Conservation (phyloP, 2,888 invertebrate genomes). For the Malachius bipustulatus region DNA sequence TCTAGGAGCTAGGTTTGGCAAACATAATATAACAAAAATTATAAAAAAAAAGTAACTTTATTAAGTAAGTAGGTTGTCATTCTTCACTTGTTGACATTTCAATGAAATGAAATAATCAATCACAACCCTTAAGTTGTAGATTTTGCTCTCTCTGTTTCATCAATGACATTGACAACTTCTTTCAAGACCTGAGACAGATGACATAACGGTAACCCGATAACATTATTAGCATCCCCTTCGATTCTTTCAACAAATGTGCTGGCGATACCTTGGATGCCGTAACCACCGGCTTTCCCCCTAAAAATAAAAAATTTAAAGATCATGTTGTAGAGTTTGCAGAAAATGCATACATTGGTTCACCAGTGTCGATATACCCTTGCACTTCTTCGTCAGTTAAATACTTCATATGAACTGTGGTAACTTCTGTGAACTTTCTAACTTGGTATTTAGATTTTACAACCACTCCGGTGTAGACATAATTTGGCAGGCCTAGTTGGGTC, state of each 20-base stretch:
- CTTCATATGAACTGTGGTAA: conserved; percentile 72
- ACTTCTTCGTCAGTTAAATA: conserved; percentile 64
- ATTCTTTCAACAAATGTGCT: conserved; percentile 50
- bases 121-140: no score
- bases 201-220: conserved; percentile 57
- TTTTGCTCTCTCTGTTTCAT: no score
- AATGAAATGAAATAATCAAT: no score
- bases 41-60: no score
- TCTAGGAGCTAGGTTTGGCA: no score
- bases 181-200: conserved; percentile 28
- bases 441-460: conserved; percentile 53
- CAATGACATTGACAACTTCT: conserved; percentile 20
- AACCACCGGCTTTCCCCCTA: conserved; percentile 52
- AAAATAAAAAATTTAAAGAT: conserved; percentile 19
- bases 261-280: conserved; percentile 58
- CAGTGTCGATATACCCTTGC: conserved; percentile 69
- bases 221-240: conserved; percentile 55
- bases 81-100: no score
- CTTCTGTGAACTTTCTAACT: conserved; percentile 63
- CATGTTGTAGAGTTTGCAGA: not conserved
- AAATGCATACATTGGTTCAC: conserved; percentile 74
- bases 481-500: conserved; percentile 51
- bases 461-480: conserved; percentile 80
- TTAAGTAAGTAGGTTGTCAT: no score
- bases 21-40: no score